Evolutionary conservation across 2,113 vertebrate genomes (phyloP).

Genomic region (Epinephelus fuscoguttatus): DNA sequence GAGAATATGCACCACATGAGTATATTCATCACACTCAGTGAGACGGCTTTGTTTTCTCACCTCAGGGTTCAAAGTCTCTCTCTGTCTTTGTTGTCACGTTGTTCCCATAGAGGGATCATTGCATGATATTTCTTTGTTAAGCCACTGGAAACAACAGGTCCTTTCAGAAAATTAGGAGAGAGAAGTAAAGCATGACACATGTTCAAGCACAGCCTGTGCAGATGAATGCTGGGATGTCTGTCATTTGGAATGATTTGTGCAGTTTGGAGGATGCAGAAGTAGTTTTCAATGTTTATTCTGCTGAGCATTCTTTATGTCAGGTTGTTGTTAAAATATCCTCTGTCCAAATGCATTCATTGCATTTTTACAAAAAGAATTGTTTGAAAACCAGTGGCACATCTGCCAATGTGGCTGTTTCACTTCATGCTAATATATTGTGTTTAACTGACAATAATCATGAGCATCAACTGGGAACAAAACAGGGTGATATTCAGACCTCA

Average conservation of each 20-base stretch:
- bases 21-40: conserved; percentile 59
- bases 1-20: conserved; percentile 18
- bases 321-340: neutral
- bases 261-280: conserved; percentile 41
- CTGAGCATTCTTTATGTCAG: conserved; percentile 10
- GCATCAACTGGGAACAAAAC: too few species aligned
- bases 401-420: neutral
- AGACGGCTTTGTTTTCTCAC: conserved; percentile 48
- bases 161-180: conserved; percentile 43
- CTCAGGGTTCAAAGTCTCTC: conserved; percentile 38
- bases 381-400: neutral
- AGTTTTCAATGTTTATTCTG: conserved; percentile 6
- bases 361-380: conserved; percentile 20
- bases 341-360: neutral
- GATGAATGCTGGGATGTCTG: conserved; percentile 20
- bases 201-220: neutral
- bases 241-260: conserved; percentile 26
- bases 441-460: neutral
- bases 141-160: conserved; percentile 47
- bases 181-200: conserved; percentile 41
- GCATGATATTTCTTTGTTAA: conserved; percentile 60
- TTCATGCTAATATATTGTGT: neutral
- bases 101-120: conserved; percentile 8
- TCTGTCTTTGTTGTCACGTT: conserved; percentile 56
- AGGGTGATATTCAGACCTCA: too few species aligned